Base-by-base conservation (phyloP, 2,113 vertebrate genomes). In the Cheilinus undulatus region DNA sequence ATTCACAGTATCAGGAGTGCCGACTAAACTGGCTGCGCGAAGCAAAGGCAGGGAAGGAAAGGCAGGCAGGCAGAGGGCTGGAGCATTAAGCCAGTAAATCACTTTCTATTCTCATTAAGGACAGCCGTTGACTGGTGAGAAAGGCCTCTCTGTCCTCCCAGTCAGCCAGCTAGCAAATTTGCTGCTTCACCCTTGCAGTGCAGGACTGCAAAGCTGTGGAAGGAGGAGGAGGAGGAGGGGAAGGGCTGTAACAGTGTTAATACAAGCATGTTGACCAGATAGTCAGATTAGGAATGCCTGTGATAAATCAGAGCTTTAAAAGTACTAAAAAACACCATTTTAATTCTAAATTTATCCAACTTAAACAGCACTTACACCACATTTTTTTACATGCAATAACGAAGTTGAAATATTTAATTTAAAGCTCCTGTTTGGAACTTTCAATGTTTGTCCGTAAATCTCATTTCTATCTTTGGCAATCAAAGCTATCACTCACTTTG, bases 101-200 rank as follows among this genome's bases (percentile, higher is more conserved):
- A 88, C 90, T 87, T 89, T 92, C 91, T 88, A 83, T 91, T 90
- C 88, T 91, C 87, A 87, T 91, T 92, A 93, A 87, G 86, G 89
- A 91, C 89, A 91, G 85, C 85, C 82, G 76, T 86, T 88, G 86
- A 88, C 83, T 88, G 82, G 81, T 76, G 86, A 90, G 87, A 91
- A 91, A 83, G 86, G 73, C 84, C 70, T 86, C 89, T 88, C 84
- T 83, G 85, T 93, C 82, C 84, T 89, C 85, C 85, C 89, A 87
- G 89, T 91, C 90, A 89, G 87, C 87, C 83, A 79, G 68, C 81
- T 74, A 82, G 90, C 86, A 86, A 83, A 89, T 92, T 84, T 89
- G 85, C 85, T 70, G 71, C 83, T 89, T 83, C 61, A 74, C 82
- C 86, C 82, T 84, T 74, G 73, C 78, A 78, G 66, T 75, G 59